These are phyloP conservation scores for Andrena minutula DNA, from an alignment of 2,888 invertebrate genomes.

Conservation along the genomic window DNA sequence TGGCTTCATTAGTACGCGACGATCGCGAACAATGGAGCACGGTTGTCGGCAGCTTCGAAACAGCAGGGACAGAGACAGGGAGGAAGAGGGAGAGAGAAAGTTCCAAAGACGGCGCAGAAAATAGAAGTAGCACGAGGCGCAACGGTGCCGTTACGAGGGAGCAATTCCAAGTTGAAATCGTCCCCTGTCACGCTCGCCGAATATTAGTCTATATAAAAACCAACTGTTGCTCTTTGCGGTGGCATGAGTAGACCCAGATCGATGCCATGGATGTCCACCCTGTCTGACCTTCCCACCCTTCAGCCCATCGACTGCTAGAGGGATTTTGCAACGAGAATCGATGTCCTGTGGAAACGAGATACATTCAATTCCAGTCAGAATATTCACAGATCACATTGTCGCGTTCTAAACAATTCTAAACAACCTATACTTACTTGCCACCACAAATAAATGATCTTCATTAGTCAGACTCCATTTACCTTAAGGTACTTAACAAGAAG, in stretches of 20 bases:
- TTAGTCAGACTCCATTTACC: too few relatives aligned
- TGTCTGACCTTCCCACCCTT: constrained; percentile 41
- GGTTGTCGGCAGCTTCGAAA: constrained; percentile 1
- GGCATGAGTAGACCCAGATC: constrained; percentile 65
- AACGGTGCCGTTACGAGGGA: constrained; percentile 50
- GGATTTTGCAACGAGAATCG: constrained; percentile 55
- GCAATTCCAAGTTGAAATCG: constrained; percentile 70
- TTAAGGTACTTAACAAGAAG: too few relatives aligned
- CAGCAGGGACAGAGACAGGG: not conserved
- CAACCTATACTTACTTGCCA: too few relatives aligned
- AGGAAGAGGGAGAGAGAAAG: constrained; percentile 37
- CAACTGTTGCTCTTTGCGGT: constrained; percentile 78
- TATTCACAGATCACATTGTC: constrained; percentile 13
- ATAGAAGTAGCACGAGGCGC: constrained; percentile 46
- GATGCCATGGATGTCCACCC: constrained; percentile 71
- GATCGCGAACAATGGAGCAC: constrained; percentile 16
- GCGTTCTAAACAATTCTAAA: not conserved
- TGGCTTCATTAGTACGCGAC: constrained; percentile 15
- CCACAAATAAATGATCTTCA: too few relatives aligned
- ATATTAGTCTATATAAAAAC: constrained; percentile 80
- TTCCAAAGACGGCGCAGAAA: constrained; percentile 36
- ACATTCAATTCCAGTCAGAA: constrained; percentile 32
- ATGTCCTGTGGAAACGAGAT: constrained; percentile 50
- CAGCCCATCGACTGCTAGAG: constrained; percentile 32
- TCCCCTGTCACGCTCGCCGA: constrained; percentile 73